Percentiles rank a stretch among this genome's conserved stretches.
Evolutionary conservation across 2,797 vertebrate genomes (phyloP).

Genomic region (Enteromius afrohamiltoni): DNA sequence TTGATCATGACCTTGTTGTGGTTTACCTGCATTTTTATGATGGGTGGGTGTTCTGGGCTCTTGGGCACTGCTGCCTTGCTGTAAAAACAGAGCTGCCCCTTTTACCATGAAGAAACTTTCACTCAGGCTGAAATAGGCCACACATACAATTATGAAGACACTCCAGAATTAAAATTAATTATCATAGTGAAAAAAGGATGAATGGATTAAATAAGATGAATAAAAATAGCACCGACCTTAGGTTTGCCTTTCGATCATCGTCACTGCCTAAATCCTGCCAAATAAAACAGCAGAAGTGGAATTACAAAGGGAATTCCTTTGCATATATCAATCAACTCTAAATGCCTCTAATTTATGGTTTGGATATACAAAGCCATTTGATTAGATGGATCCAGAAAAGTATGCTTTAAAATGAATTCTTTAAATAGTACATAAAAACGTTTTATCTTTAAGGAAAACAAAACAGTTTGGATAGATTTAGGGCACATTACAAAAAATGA

Average conservation of each 20-base stretch:
- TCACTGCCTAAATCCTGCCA: constrained; percentile 92
- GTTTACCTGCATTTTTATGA: constrained; percentile 94
- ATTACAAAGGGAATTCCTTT: background rate
- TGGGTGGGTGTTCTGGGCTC: constrained; percentile 87
- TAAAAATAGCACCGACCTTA: constrained; percentile 81
- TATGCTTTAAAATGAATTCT: background rate
- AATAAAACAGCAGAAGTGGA: constrained; percentile 54
- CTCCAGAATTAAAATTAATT: constrained; percentile 7
- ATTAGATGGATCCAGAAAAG: background rate
- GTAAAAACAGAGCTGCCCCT: constrained; percentile 94
- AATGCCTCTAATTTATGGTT: background rate
- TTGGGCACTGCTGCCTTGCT: constrained; percentile 92
- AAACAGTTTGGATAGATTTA: constrained; percentile 16
- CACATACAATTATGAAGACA: constrained; percentile 28
- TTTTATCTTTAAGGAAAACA: background rate
- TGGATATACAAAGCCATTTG: background rate
- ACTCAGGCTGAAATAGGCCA: constrained; percentile 82
- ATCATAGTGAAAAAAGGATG: background rate
- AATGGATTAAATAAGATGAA: background rate
- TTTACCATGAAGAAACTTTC: constrained; percentile 99
- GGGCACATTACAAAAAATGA: constrained; percentile 9
- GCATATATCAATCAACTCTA: background rate
- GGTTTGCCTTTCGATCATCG: constrained; percentile 89
- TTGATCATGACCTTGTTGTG: constrained; percentile 56
- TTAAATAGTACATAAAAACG: background rate